phyloP scores from a whole-genome alignment of 2,797 vertebrate genomes.

The Spinus olivaceus region DNA sequence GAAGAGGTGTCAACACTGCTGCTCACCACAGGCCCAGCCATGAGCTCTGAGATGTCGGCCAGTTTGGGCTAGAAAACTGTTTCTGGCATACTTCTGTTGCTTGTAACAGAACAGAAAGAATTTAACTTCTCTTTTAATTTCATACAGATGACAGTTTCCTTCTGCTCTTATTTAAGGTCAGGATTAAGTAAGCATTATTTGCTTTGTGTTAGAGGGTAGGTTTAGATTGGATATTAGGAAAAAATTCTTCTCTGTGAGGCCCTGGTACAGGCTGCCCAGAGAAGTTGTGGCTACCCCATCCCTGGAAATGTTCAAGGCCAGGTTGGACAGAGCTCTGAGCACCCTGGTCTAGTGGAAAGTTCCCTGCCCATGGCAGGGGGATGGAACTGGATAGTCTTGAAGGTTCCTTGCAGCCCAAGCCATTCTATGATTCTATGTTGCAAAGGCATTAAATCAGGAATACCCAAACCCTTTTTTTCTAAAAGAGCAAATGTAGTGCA shows the following conservation, averaged over 20 bases:
- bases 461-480: background rate
- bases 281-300: background rate
- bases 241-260: background rate
- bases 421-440: background rate
- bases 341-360: background rate
- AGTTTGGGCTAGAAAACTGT: background rate
- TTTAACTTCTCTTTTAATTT: background rate
- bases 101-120: background rate
- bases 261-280: background rate
- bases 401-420: background rate
- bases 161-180: background rate
- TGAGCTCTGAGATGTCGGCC: background rate
- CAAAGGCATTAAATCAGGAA: background rate
- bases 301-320: background rate
- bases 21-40: background rate
- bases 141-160: background rate
- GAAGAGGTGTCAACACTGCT: background rate
- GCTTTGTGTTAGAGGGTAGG: background rate
- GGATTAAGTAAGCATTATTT: background rate
- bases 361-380: background rate
- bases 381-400: background rate
- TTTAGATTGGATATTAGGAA: background rate
- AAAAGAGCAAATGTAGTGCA: background rate
- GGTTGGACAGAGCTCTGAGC: rapidly evolving
- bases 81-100: background rate